phyloP scores from a whole-genome alignment of 2,113 vertebrate species.

The Epinephelus lanceolatus region DNA sequence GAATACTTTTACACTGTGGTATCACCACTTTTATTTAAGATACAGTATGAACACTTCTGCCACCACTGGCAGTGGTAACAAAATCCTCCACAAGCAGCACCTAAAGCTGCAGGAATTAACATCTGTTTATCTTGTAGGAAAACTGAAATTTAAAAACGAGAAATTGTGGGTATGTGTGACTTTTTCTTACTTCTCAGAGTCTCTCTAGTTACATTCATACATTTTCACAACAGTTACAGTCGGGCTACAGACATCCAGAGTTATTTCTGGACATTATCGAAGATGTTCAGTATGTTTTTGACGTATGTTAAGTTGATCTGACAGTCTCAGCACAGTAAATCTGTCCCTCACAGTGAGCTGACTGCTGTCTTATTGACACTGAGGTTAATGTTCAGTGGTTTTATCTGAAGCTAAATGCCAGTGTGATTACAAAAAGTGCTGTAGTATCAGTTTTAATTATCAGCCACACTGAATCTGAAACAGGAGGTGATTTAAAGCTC shows the following conservation, averaged over 20 bases:
- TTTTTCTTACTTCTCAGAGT: neutral
- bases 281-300: neutral
- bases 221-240: neutral
- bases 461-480: neutral
- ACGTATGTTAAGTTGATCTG: neutral
- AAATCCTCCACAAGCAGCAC: too few relatives aligned
- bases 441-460: neutral
- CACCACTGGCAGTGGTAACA: too few relatives aligned
- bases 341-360: neutral
- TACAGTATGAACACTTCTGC: too few relatives aligned
- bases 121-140: neutral
- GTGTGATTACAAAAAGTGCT: neutral
- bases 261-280: neutral
- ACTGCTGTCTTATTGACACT: constrained; percentile 45
- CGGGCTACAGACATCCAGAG: too few relatives aligned
- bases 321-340: neutral
- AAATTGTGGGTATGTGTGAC: neutral
- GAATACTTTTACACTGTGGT: too few relatives aligned
- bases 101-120: neutral
- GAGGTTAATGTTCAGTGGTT: constrained; percentile 47
- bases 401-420: constrained; percentile 3
- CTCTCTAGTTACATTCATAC: neutral
- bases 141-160: neutral
- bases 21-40: too few relatives aligned
- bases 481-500: neutral